Percentiles rank a stretch among this genome's conserved stretches.
phyloP scores from a whole-genome alignment of 30 jellyfish, hydroid and myxozoan genomes.

The Aurelia sp. region DNA sequence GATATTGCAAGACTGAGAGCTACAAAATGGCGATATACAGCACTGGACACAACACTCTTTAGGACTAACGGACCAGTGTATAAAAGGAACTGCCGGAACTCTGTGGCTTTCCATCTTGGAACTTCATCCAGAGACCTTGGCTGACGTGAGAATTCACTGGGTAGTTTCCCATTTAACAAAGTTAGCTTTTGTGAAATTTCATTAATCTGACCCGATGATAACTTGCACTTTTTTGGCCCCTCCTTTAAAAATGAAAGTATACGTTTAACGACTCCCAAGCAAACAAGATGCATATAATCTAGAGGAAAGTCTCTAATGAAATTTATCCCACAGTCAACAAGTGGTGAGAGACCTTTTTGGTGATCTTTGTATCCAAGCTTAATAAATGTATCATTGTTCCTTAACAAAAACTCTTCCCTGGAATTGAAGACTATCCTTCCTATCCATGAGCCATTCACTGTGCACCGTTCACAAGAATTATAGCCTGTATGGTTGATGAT shows the following conservation, averaged over 20 bases:
- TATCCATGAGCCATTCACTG: constrained; percentile 42
- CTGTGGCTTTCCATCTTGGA: constrained; percentile 80
- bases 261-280: constrained; percentile 58
- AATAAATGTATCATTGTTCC: constrained; percentile 5
- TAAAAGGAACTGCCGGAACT: constrained; percentile 60
- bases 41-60: constrained; percentile 25
- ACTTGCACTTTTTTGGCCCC: constrained; percentile 42
- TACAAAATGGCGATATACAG: constrained; percentile 39
- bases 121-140: constrained; percentile 52
- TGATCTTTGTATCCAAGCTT: constrained; percentile 38
- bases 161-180: constrained; percentile 41
- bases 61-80: constrained; percentile 61
- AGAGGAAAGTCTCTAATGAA: constrained; percentile 34
- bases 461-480: constrained; percentile 63
- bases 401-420: background rate
- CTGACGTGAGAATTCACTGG: constrained; percentile 64
- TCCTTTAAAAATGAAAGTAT: background rate
- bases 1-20: constrained; percentile 41
- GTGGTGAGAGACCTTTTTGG: constrained; percentile 9
- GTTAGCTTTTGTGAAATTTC: constrained; percentile 42
- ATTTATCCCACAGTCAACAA: constrained; percentile 8
- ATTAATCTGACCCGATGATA: constrained; percentile 27
- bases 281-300: constrained; percentile 31
- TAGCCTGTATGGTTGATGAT: constrained; percentile 63
- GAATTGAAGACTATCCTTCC: constrained; percentile 36